These are phyloP conservation scores for Triplophysa bombifrons DNA, from an alignment of 2,797 vertebrate genomes.

Conservation along the genomic window DNA sequence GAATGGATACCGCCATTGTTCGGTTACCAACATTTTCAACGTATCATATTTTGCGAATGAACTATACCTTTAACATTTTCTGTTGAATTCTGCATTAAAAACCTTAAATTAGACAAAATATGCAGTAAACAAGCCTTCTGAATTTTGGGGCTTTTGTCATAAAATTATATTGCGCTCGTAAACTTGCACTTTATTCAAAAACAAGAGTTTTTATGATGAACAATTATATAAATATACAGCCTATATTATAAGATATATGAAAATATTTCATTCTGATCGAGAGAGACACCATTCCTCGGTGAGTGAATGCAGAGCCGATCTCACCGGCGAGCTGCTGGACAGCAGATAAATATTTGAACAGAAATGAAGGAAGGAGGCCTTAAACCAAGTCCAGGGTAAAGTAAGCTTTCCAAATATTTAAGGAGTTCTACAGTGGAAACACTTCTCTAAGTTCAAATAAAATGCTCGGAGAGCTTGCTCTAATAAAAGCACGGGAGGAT, in stretches of 20 bases:
- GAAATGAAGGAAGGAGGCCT: slow-evolving; percentile 49
- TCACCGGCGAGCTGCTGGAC: slow-evolving; percentile 41
- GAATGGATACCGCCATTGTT: too few relatives aligned
- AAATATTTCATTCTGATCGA: slow-evolving; percentile 2
- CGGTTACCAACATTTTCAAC: too few relatives aligned
- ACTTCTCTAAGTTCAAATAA: slow-evolving; percentile 51
- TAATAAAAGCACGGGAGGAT: slow-evolving; percentile 46
- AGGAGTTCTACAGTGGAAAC: slow-evolving; percentile 52
- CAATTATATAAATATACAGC: not conserved
- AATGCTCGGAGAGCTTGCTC: slow-evolving; percentile 35
- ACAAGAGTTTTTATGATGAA: not conserved
- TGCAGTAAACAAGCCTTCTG: not conserved
- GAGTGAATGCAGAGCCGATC: slow-evolving; percentile 32
- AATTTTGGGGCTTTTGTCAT: not conserved
- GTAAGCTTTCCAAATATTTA: slow-evolving; percentile 57
- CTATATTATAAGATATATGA: not conserved
- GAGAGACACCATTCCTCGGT: slow-evolving; percentile 7
- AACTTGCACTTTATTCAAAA: not conserved
- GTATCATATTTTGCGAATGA: not conserved
- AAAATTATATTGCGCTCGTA: not conserved
- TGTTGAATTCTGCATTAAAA: not conserved
- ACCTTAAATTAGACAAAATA: not conserved
- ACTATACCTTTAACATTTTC: too few relatives aligned
- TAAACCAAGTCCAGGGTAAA: slow-evolving; percentile 52
- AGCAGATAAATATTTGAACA: slow-evolving; percentile 59